These are phyloP conservation scores for Pristionchus entomophagus DNA, from an alignment of 2,888 invertebrate species.

Conservation along the genomic window DNA sequence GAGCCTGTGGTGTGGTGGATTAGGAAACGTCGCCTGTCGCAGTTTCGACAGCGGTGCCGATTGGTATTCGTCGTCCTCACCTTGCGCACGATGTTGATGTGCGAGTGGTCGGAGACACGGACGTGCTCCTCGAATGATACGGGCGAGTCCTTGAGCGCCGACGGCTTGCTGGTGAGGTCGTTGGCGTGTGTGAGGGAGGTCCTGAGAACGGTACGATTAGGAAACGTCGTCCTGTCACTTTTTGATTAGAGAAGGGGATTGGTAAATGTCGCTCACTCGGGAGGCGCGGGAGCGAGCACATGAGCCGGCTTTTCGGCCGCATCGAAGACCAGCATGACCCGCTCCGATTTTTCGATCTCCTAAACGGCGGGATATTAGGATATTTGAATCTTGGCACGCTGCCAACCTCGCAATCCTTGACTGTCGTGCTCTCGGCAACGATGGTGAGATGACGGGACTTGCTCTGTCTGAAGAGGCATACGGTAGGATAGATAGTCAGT, in stretches of 20 bases:
- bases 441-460: conserved; percentile 33
- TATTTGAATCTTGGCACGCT: not conserved
- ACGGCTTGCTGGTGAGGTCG: not conserved
- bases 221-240: no score
- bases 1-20: not conserved
- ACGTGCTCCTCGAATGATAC: conserved; percentile 35
- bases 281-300: not conserved
- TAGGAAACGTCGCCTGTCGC: conserved; percentile 1
- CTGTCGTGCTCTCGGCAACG: not conserved
- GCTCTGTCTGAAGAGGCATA: not conserved
- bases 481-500: not conserved
- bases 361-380: not conserved
- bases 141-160: not conserved
- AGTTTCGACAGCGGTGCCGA: not conserved
- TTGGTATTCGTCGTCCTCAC: conserved; percentile 13
- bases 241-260: not conserved
- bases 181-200: conserved; percentile 9
- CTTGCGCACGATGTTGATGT: conserved; percentile 28
- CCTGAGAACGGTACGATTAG: not conserved
- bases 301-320: not conserved
- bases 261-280: conserved; percentile 5
- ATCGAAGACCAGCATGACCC: conserved; percentile 8
- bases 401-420: conserved; percentile 20
- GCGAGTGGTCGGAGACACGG: conserved; percentile 31
- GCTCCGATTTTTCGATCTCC: conserved; percentile 39